Evolutionary conservation across 2,797 vertebrate genomes (phyloP), one percentile per base, ranked within the genome.

Genomic region (Poeciliopsis paucimaculata): DNA sequence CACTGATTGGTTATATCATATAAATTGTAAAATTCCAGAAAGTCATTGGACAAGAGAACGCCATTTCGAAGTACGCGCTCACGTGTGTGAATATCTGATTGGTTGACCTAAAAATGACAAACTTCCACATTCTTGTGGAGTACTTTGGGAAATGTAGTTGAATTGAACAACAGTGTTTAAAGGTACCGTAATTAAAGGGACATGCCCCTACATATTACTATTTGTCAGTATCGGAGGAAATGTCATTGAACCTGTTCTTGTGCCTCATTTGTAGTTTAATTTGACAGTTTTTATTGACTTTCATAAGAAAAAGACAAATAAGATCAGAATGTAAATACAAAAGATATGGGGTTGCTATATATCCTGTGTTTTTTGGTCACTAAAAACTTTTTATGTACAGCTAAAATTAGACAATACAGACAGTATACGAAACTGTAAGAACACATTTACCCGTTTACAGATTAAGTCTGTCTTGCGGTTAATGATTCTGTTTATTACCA

Each of bases 11-110:
- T 4, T 73, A 0, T 0, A 78, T 1, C 73, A 80, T 86, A 86
- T 86, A 89, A 93, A 94, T 82, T 81, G 81, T 13, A 45, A 49
- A 88, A 89, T 23, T 0, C 0, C 23, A 10, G 10, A n/a, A 62
- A 2, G 4, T 82, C 64, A 96, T 96, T 96, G 95, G 95, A 82
- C 11, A 72, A 71, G 66, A 84, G 82, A 23, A 92, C 76, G 79
- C 90, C 3, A 88, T 96, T 96, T 96, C 95, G 95, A 96, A 96
- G 94, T 95, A 95, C 93, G 95, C 94, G 94, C 93, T 95, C 91
- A 86, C 23, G 57, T 72, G 5, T 26, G 0, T 0, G 51, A 1
- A 16, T 0, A 23, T 49, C 1, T 47, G 34, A 95, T 94, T 96
- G 95, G 95, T 82, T 86, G 70, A 92, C 74, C 49, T 73, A 60